Evolutionary conservation across 2,888 invertebrate species (phyloP).

Genomic region (Lottia gigantea): DNA sequence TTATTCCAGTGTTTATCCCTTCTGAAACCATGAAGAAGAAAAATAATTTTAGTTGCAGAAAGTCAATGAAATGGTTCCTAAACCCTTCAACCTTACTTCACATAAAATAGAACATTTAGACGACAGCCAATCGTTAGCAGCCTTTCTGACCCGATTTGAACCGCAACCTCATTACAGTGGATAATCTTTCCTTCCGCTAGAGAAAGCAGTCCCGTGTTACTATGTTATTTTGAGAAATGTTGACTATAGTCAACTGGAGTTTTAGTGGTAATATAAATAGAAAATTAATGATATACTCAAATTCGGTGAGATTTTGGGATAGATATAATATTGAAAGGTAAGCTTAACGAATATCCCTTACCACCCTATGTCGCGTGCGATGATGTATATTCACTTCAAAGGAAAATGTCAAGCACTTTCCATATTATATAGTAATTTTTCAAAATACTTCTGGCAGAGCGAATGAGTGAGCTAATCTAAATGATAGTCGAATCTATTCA

Average conservation of each 20-base stretch:
- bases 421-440: conserved; percentile 53
- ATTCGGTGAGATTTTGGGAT: too few species aligned
- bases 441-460: conserved; percentile 32
- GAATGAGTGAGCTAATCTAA: conserved; percentile 14
- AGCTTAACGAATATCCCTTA: neutral
- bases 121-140: conserved; percentile 54
- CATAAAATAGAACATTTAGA: conserved; percentile 57
- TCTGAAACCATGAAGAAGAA: conserved; percentile 53
- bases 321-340: neutral
- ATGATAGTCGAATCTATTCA: neutral
- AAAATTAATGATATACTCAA: too few species aligned
- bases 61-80: conserved; percentile 49
- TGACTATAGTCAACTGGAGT: neutral
- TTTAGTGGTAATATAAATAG: conserved; percentile 5
- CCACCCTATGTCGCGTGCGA: conserved; percentile 12
- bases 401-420: conserved; percentile 36
- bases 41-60: conserved; percentile 53
- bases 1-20: conserved; percentile 43
- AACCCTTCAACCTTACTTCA: conserved; percentile 47
- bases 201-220: conserved; percentile 54
- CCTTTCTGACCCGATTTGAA: conserved; percentile 51
- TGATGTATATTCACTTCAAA: conserved; percentile 49
- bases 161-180: conserved; percentile 47
- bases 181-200: conserved; percentile 49
- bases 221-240: conserved; percentile 31